These are phyloP conservation scores for Buathra laborator DNA, from an alignment of 2,888 invertebrate genomes.

Conservation along the genomic window DNA sequence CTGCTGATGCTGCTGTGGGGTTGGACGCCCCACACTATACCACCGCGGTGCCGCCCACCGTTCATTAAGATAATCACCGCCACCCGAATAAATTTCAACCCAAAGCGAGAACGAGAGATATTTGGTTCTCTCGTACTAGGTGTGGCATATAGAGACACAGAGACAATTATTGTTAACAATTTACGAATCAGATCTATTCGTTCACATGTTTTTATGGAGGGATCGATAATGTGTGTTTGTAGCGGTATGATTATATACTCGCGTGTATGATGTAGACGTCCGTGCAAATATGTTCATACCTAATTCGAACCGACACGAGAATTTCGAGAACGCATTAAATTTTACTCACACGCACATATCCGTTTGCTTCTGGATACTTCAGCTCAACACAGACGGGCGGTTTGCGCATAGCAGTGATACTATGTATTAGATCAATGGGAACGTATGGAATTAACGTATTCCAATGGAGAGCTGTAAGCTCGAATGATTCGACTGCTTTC, in stretches of 20 bases:
- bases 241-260: not conserved
- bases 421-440: too few species aligned
- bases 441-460: too few species aligned
- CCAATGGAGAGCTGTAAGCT: too few species aligned
- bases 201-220: conserved; percentile 45
- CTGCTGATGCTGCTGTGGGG: conserved; percentile 28
- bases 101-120: conserved; percentile 53
- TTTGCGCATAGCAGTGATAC: too few species aligned
- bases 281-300: conserved; percentile 35
- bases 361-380: conserved; percentile 16
- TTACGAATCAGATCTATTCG: conserved; percentile 1
- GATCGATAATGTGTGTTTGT: conserved; percentile 29
- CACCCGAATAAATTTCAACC: conserved; percentile 78
- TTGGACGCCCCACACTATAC: conserved; percentile 19
- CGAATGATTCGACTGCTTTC: too few species aligned
- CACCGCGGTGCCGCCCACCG: conserved; percentile 52
- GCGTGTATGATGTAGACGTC: conserved; percentile 12
- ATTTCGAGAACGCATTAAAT: conserved; percentile 46
- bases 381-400: too few species aligned
- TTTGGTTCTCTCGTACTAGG: conserved; percentile 33
- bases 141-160: conserved; percentile 7
- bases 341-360: conserved; percentile 31
- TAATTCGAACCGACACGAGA: conserved; percentile 29
- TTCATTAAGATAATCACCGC: conserved; percentile 78
- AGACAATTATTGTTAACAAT: conserved; percentile 8